A percentile compares a stretch with the other conserved stretches of the same genome.
Conservation (phyloP, 2,888 invertebrate genomes). For the Macrosiphum euphorbiae region DNA sequence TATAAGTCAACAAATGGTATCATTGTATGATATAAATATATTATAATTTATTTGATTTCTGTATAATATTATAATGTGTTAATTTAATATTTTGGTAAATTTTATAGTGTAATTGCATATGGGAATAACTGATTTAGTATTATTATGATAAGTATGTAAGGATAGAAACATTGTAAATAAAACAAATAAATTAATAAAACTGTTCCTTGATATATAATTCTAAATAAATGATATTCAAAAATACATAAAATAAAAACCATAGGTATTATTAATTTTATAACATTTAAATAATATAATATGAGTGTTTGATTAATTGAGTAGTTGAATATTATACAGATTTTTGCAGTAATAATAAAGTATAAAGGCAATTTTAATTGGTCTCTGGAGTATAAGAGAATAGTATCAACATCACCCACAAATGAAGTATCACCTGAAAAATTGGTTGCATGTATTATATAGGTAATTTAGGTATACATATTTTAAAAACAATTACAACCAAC, state of each 20-base stretch:
- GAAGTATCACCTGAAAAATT: constrained; percentile 77
- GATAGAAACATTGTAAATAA: constrained; percentile 48
- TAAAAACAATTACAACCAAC: background rate
- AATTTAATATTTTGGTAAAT: constrained; percentile 22
- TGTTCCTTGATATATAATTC: constrained; percentile 52
- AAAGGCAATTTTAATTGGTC: constrained; percentile 58
- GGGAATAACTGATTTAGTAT: constrained; percentile 28
- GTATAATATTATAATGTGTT: constrained; percentile 3
- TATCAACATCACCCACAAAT: constrained; percentile 86
- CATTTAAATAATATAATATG: constrained; percentile 1
- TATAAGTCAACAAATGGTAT: constrained; percentile 17
- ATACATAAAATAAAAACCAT: constrained; percentile 25
- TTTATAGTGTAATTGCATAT: constrained; percentile 18
- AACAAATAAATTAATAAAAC: constrained; percentile 38
- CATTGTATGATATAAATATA: constrained; percentile 15
- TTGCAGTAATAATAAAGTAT: background rate
- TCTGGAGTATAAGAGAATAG: constrained; percentile 81
- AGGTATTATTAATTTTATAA: background rate
- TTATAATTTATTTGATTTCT: background rate
- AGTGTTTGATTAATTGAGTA: background rate
- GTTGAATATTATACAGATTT: background rate
- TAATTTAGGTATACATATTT: background rate
- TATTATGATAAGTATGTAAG: constrained; percentile 34
- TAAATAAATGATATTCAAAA: constrained; percentile 22
- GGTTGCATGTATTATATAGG: background rate